Conservation (phyloP, 2,113 vertebrate genomes). For the Piprites chloris region DNA sequence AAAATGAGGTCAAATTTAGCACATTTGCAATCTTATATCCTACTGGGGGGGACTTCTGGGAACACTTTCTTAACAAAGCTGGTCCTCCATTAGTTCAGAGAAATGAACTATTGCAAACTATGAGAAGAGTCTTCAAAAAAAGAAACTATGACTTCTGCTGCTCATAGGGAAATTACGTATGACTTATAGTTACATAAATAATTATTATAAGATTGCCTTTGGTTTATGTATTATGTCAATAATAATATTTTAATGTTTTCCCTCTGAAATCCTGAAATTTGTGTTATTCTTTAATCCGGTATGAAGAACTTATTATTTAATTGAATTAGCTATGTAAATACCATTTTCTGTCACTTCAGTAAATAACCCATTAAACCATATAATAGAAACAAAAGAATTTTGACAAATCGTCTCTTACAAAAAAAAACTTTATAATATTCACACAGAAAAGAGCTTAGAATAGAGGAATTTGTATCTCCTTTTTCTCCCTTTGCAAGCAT, state of each 20-base stretch:
- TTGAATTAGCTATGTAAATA: constrained; percentile 34
- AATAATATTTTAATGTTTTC: neutral
- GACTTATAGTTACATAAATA: neutral
- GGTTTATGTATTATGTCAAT: neutral
- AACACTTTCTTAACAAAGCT: neutral
- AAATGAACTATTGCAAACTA: neutral
- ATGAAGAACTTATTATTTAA: neutral
- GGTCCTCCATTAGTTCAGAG: neutral
- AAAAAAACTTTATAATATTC: neutral
- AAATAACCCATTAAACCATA: neutral
- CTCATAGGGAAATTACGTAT: neutral
- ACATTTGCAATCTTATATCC: neutral
- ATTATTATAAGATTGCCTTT: neutral
- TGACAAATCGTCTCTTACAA: neutral
- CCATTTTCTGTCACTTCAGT: neutral
- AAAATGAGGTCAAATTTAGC: neutral
- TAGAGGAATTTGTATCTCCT: neutral
- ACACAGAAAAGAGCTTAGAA: neutral
- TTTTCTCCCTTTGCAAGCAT: neutral
- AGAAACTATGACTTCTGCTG: neutral
- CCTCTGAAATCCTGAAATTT: neutral
- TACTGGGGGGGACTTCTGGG: neutral
- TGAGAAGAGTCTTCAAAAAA: neutral
- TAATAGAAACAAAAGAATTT: neutral
- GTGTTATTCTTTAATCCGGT: constrained; percentile 12